Conservation (phyloP, 2,888 invertebrate species). For the Thera obeliscata region DNA sequence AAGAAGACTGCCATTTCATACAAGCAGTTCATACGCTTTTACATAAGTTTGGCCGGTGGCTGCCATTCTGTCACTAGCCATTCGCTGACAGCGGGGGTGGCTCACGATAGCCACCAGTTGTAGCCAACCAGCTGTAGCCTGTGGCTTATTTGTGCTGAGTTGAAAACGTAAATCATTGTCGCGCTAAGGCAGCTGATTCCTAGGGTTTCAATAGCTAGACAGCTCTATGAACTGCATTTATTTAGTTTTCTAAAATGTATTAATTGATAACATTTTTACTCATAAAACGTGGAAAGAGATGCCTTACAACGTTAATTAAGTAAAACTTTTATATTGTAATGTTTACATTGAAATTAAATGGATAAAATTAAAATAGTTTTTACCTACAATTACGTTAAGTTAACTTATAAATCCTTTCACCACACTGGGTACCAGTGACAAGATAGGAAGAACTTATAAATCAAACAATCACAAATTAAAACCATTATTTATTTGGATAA, state of each 20-base stretch:
- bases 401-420: too few species aligned
- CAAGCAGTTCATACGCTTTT: too few species aligned
- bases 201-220: neutral
- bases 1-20: too few species aligned
- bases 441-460: neutral
- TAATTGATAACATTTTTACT: constrained; percentile 25
- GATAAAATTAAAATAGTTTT: constrained; percentile 7
- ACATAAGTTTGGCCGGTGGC: too few species aligned
- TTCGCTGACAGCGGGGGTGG: too few species aligned
- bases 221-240: neutral
- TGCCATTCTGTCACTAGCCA: too few species aligned
- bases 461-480: neutral
- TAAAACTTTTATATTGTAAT: constrained; percentile 51
- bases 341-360: constrained; percentile 55
- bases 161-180: neutral
- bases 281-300: constrained; percentile 46
- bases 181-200: neutral
- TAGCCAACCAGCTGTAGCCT: too few species aligned
- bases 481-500: constrained; percentile 13
- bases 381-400: too few species aligned
- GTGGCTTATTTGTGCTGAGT: neutral
- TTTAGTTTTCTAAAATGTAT: constrained; percentile 3
- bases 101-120: too few species aligned
- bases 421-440: too few species aligned
- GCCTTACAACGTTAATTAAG: constrained; percentile 56